A percentile compares a stretch with the other conserved stretches of the same genome.
Evolutionary conservation across 2,797 vertebrate species (phyloP).

Genomic region (Peromyscus nudipes): DNA sequence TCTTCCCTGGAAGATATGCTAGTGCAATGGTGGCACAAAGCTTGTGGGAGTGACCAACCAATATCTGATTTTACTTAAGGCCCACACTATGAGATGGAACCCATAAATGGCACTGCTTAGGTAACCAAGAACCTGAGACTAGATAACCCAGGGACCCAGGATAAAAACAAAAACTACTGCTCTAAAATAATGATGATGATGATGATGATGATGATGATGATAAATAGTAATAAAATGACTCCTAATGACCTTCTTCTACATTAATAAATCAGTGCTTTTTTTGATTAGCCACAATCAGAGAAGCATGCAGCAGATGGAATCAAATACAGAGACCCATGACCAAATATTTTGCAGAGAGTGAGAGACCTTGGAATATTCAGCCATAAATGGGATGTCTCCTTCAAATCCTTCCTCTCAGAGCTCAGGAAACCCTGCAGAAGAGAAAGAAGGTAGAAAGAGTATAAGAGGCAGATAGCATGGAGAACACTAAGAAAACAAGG

Average conservation of each 20-base stretch:
- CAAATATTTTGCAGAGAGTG: too few species aligned
- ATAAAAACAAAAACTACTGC: background rate
- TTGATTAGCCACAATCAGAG: background rate
- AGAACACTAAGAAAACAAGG: too few species aligned
- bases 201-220: too few species aligned
- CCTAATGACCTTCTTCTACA: background rate
- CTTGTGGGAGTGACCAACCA: background rate
- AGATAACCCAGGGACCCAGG: too few species aligned
- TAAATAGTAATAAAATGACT: background rate
- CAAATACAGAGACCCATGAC: too few species aligned
- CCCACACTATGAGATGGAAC: background rate
- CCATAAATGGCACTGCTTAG: background rate
- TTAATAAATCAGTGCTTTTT: background rate
- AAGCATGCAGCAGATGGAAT: background rate
- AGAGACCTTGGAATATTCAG: too few species aligned
- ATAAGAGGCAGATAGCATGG: too few species aligned
- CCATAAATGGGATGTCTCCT: too few species aligned
- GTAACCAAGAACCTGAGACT: background rate
- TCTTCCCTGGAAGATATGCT: background rate
- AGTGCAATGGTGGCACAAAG: background rate
- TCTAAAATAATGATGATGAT: too few species aligned
- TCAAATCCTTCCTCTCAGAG: too few species aligned
- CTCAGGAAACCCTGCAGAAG: too few species aligned
- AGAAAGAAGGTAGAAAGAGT: too few species aligned
- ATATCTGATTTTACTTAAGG: background rate